Percentiles rank a stretch among this genome's conserved stretches.
Evolutionary conservation across 2,888 invertebrate genomes (phyloP).

Genomic region (Andrena bucephala): DNA sequence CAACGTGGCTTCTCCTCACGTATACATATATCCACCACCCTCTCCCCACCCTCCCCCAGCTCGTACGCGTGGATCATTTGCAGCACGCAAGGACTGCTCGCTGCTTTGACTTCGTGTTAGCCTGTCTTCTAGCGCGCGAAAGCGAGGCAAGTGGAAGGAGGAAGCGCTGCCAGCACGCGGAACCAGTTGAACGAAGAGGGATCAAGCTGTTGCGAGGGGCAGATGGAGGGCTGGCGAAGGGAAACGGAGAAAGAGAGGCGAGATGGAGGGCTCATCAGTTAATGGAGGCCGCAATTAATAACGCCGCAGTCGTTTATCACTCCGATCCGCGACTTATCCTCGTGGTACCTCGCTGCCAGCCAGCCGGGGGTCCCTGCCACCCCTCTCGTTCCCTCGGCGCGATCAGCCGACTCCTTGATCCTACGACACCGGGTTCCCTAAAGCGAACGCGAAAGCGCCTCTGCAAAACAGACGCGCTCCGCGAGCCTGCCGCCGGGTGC

Average conservation of each 20-base stretch:
- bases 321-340: constrained; percentile 78
- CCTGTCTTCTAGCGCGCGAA: constrained; percentile 23
- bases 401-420: constrained; percentile 62
- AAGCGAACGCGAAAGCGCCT: constrained; percentile 21
- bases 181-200: constrained; percentile 34
- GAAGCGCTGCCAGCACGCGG: constrained; percentile 31
- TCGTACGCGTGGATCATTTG: constrained; percentile 65
- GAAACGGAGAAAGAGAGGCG: constrained; percentile 55
- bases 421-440: constrained; percentile 40
- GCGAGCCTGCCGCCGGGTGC: constrained; percentile 10
- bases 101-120: constrained; percentile 55
- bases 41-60: constrained; percentile 3
- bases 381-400: constrained; percentile 41
- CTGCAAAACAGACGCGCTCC: constrained; percentile 27
- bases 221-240: constrained; percentile 3
- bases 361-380: constrained; percentile 54
- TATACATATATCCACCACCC: not conserved
- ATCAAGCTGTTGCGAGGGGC: constrained; percentile 17
- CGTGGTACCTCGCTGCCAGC: constrained; percentile 64
- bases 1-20: constrained; percentile 50
- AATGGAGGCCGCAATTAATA: constrained; percentile 80
- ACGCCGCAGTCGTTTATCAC: constrained; percentile 79
- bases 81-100: constrained; percentile 47
- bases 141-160: constrained; percentile 21
- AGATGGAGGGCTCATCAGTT: constrained; percentile 75